Conservation (phyloP, 1,140 invertebrate species). For the Drosophila orena region DNA sequence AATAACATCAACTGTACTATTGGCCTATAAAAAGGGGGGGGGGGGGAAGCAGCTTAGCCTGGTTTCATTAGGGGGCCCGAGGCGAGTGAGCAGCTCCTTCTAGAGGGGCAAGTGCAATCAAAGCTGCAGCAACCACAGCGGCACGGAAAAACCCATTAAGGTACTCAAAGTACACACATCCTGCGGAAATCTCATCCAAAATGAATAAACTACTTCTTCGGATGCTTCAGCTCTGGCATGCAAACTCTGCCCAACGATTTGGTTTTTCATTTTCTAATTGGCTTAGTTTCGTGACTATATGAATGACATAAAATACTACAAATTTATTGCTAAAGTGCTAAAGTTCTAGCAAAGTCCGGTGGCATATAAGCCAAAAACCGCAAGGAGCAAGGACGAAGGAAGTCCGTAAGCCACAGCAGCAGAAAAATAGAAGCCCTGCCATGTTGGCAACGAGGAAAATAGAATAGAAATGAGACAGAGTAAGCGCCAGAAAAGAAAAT, state of each 20-base stretch:
- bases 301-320: not conserved
- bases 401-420: not conserved
- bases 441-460: not conserved
- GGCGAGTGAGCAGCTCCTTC: not conserved
- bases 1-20: conserved; percentile 26
- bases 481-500: not conserved
- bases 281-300: too few relatives aligned
- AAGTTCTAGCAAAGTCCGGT: not conserved
- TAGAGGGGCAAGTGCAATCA: conserved; percentile 9
- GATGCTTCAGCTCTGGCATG: too few relatives aligned
- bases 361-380: not conserved
- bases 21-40: conserved; percentile 5
- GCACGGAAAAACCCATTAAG: not conserved
- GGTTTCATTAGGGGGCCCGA: not conserved
- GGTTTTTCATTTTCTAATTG: too few relatives aligned
- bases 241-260: too few relatives aligned
- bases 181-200: too few relatives aligned
- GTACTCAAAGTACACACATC: too few relatives aligned
- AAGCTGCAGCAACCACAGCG: not conserved
- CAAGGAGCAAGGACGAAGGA: conserved; percentile 3
- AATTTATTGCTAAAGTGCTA: not conserved
- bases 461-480: not conserved
- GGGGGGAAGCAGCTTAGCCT: conserved; percentile 17
- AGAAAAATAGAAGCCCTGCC: conserved; percentile 23
- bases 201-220: too few relatives aligned